Conservation (phyloP, 2,888 invertebrate species). For the Hyalella azteca region DNA sequence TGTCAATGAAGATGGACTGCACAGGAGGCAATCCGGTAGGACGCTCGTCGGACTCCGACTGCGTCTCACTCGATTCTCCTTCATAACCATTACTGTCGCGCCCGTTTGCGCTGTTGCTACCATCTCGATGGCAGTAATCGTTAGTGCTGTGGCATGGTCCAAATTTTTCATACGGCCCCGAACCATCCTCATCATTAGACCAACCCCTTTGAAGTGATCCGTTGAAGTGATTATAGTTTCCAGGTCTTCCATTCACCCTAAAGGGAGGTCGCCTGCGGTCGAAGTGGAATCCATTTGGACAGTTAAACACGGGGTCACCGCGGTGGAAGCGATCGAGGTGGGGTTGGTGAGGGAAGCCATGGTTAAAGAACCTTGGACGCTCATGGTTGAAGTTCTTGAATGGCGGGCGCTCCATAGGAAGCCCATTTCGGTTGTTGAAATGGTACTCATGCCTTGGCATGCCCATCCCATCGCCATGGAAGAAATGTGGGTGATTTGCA, state of each 20-base stretch:
- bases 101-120: constrained; percentile 2
- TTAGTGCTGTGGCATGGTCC: neutral
- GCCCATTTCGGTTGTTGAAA: constrained; percentile 2
- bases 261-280: constrained; percentile 22
- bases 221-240: neutral
- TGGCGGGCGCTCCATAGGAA: neutral
- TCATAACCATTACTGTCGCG: constrained; percentile 29
- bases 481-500: neutral
- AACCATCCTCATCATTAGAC: constrained; percentile 29
- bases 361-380: constrained; percentile 15
- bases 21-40: neutral
- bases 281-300: constrained; percentile 8
- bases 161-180: neutral
- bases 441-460: neutral
- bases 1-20: neutral
- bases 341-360: neutral
- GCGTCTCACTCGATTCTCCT: constrained; percentile 35
- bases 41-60: constrained; percentile 12
- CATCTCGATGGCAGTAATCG: neutral
- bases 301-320: neutral
- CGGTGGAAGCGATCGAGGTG: constrained; percentile 12
- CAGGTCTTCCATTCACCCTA: constrained; percentile 1
- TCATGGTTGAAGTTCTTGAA: constrained; percentile 19
- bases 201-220: constrained; percentile 14
- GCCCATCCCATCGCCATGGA: neutral